These are phyloP conservation scores for Mesorhabditis spiculigera DNA, from an alignment of 2,888 invertebrate species.

Conservation along the genomic window DNA sequence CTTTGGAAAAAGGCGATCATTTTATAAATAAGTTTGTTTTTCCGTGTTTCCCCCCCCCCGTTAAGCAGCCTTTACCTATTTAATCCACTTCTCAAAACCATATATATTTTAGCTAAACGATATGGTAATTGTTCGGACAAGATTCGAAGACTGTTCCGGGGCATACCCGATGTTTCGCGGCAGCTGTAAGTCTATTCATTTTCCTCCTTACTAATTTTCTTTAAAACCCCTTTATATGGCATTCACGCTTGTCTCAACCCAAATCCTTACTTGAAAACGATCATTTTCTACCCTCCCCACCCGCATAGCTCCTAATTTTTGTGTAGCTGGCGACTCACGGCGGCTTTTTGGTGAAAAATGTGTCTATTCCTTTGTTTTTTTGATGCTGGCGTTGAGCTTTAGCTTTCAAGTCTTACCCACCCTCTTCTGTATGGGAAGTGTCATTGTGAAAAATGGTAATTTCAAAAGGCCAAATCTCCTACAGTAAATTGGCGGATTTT, in stretches of 20 bases:
- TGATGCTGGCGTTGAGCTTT: too few relatives aligned
- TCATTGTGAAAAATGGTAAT: too few relatives aligned
- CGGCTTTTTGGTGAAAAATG: constrained; percentile 2
- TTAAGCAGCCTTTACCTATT: too few relatives aligned
- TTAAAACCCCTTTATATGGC: neutral
- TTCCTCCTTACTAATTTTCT: neutral
- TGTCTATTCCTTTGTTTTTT: neutral
- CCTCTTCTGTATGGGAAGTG: too few relatives aligned
- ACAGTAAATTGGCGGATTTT: too few relatives aligned
- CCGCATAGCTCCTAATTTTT: neutral
- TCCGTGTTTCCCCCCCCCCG: too few relatives aligned
- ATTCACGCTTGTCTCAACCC: too few relatives aligned
- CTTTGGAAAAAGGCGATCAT: too few relatives aligned
- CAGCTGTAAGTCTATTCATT: constrained; percentile 25
- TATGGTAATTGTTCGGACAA: constrained; percentile 48
- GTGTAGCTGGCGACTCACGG: neutral
- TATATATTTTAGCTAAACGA: constrained; percentile 42
- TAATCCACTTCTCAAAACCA: too few relatives aligned
- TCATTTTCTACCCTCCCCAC: neutral
- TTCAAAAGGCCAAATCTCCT: too few relatives aligned
- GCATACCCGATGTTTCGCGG: constrained; percentile 58
- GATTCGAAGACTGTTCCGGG: constrained; percentile 41
- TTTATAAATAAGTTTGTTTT: too few relatives aligned
- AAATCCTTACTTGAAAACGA: neutral
- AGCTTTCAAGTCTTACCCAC: too few relatives aligned